Base-by-base conservation (phyloP, 2,797 vertebrate genomes). In the Sebastes kiyomatsui region DNA sequence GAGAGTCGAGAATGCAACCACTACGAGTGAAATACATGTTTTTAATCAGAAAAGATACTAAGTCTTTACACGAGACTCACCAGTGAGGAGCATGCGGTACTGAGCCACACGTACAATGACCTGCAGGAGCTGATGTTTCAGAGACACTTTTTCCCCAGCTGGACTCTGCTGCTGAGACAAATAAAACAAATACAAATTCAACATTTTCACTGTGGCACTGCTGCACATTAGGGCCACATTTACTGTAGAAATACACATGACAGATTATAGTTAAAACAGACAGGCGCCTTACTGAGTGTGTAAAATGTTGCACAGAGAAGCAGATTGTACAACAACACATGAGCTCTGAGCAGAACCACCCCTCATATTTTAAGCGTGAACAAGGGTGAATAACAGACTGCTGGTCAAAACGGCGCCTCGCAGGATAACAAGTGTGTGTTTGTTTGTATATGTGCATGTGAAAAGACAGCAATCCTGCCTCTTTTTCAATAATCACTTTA, bases 51-150 rank as follows among this genome's bases (percentile, higher is more conserved):
- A 33, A 23, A 6, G 8, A 25, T 3, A n/a, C 18, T 72, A 7
- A 59, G 16, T 72, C 20, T 16, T 23, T 58, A 64, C 64, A 28
- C 3, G 33, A 72, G 42, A 77, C 85, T 93, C 87, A 99, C 98
- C 98, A 85, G 97, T 99, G 83, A 99, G 97, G 56, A 99, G 95
- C 95, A 97, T 96, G 66, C 92, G 96, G 85, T 99, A 99, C 92
- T 99, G 97, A 92, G 97, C 97, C 60, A 98, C 93, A 20, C 96
- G 97, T 54, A 97, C 96, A 1, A 98, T 96, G 71, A 98, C 97
- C 90, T 95, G 96, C 86, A 99, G 91, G 77, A 99, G 95, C 90
- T 96, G 96, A 65, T 99, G 96, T 90, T 97, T 97, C 77, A 97
- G 83, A 62, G 85, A 95, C 71, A 93, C 86, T 66, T 93, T 92